Evolutionary conservation across 2,113 vertebrate species (phyloP).

Genomic region (Ammodytes dubius): DNA sequence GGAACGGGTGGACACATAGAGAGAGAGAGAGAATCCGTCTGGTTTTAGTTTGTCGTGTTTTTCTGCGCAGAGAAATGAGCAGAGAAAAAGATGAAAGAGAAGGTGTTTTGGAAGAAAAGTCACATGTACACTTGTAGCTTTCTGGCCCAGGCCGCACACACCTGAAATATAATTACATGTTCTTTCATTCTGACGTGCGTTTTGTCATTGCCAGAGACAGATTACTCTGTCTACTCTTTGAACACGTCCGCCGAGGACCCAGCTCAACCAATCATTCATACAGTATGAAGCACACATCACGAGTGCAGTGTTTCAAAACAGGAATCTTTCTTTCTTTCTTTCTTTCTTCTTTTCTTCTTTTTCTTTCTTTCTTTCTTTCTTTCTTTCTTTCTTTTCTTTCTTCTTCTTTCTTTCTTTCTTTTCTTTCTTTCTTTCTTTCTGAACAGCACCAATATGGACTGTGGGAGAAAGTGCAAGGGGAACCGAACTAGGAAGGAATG

Average conservation of each 20-base stretch:
- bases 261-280: conserved; percentile 23
- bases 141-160: conserved; percentile 13
- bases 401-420: conserved; percentile 9
- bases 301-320: background rate
- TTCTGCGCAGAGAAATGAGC: conserved; percentile 19
- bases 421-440: conserved; percentile 8
- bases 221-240: conserved; percentile 29
- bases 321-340: conserved; percentile 10
- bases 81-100: background rate
- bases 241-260: background rate
- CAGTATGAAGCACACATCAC: conserved; percentile 11
- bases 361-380: conserved; percentile 17
- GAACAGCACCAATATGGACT: conserved; percentile 58
- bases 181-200: conserved; percentile 18
- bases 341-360: conserved; percentile 23
- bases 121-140: conserved; percentile 1
- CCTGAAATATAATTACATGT: conserved; percentile 30
- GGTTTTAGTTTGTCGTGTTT: conserved; percentile 20
- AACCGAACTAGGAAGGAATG: background rate
- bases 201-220: conserved; percentile 15
- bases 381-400: conserved; percentile 29
- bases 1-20: background rate
- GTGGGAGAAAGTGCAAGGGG: conserved; percentile 59
- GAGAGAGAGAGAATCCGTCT: conserved; percentile 19
- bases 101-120: conserved; percentile 46